Conservation (phyloP, 2,797 vertebrate genomes). For the Sebastes steindachneri region DNA sequence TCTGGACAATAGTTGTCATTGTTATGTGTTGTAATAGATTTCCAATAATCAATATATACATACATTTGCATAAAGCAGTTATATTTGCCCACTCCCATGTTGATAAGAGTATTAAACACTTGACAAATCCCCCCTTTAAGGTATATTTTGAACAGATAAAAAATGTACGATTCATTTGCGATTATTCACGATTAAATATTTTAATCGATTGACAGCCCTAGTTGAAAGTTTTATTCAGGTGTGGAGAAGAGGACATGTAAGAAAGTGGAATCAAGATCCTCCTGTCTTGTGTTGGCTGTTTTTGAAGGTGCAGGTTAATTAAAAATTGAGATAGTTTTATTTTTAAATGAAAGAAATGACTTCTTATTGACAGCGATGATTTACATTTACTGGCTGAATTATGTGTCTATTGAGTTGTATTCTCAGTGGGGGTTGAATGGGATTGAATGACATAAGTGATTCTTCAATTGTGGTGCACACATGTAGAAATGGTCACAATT, state of each 20-base stretch:
- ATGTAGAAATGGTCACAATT: slow-evolving; percentile 62
- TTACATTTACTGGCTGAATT: slow-evolving; percentile 49
- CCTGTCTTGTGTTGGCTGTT: slow-evolving; percentile 14
- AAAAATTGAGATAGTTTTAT: slow-evolving; percentile 14
- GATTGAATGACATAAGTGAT: slow-evolving; percentile 60
- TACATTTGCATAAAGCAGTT: too few relatives aligned
- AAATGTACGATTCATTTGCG: too few relatives aligned
- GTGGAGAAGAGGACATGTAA: neutral
- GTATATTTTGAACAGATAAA: too few relatives aligned
- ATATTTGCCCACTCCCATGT: too few relatives aligned
- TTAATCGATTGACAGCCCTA: neutral
- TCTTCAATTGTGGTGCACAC: slow-evolving; percentile 57
- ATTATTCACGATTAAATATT: neutral
- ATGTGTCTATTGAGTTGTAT: slow-evolving; percentile 53
- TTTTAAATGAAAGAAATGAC: slow-evolving; percentile 29
- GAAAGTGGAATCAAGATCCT: neutral
- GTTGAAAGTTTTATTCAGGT: neutral
- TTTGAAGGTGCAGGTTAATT: slow-evolving; percentile 27
- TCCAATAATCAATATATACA: too few relatives aligned
- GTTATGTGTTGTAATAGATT: too few relatives aligned
- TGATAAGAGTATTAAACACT: too few relatives aligned
- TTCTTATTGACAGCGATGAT: slow-evolving; percentile 49
- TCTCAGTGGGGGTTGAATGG: slow-evolving; percentile 50
- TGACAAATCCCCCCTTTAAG: too few relatives aligned
- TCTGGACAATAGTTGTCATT: too few relatives aligned